Base-by-base conservation (phyloP, 1,140 invertebrate species). In the Oryzaephilus surinamensis region DNA sequence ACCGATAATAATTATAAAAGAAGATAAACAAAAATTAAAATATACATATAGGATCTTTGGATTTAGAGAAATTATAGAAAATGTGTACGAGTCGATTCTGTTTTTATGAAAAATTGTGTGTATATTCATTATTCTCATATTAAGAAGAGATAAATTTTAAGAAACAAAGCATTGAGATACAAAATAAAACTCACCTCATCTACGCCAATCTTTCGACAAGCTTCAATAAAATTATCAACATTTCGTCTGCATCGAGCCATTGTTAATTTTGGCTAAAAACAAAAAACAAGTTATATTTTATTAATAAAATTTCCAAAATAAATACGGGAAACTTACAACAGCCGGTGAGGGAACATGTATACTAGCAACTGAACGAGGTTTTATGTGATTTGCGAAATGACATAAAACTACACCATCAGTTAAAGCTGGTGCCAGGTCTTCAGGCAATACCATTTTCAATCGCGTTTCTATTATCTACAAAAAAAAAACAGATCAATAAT, bases 201-300 rank as follows among this genome's bases (percentile, higher is more conserved):
- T 8, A 96, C 88, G 21, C 92, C 92, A 50, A 95, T 90, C 61
- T 77, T 85, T 40, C 85, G 74, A 67, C 92, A 95, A 10, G 92
- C 92, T 55, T 93, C 87, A 43, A 96, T 65, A 58, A 96, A 96
- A 66, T 95, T 95, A 58, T 96, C 91, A 10, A 95, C 90, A 66
- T 96, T 96, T 55, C 87, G 73, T 54, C 90, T 72, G 70, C 89
- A 94, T 55, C 92, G 77, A 6, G 92, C 87, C 77, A 92, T 84
- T 13, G 90, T 89, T 40, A 96, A 65, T 62, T 94, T 93, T 29
- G 91, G 89, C 90, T 94, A 63, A 30, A 72, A 73, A 15, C 7
- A 3, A 24, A 31, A 38, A 30, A 15, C 12, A 1, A 0, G 21
- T 13, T 14, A 26, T 13, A 6, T 26, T 11, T 5, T 1, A 27